Conservation (phyloP, 2,797 vertebrate species). For the Chaenodraco wilsoni region DNA sequence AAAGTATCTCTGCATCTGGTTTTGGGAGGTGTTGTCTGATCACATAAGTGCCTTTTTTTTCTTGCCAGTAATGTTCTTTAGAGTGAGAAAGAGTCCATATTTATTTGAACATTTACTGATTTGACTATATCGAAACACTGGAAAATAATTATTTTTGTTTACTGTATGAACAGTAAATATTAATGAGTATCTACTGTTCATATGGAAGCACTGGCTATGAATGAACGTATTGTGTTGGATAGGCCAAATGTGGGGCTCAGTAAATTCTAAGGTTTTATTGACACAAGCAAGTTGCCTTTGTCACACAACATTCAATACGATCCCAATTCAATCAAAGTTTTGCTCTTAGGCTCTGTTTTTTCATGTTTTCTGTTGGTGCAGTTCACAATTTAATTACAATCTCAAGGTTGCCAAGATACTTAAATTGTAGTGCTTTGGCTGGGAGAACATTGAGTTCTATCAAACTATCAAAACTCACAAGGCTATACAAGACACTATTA, state of each 20-base stretch:
- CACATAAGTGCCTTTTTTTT: background rate
- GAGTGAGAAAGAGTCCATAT: background rate
- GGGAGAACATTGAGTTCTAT: constrained; percentile 53
- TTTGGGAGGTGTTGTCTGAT: background rate
- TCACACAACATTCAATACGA: constrained; percentile 49
- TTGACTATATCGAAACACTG: background rate
- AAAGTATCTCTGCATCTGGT: background rate
- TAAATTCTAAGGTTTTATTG: constrained; percentile 19
- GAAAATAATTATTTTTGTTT: background rate
- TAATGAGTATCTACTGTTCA: background rate
- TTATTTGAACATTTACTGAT: background rate
- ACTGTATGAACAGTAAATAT: background rate
- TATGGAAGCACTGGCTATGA: background rate
- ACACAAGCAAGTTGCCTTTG: constrained; percentile 16
- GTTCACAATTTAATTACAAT: constrained; percentile 75
- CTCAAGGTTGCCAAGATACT: constrained; percentile 73
- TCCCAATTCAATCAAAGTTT: constrained; percentile 65
- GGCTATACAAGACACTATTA: constrained; percentile 51
- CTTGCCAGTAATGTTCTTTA: background rate
- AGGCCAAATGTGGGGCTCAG: background rate
- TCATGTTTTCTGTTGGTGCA: constrained; percentile 53
- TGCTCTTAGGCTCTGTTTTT: constrained; percentile 35
- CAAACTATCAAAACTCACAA: constrained; percentile 46
- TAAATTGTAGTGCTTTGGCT: constrained; percentile 56
- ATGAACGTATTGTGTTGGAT: background rate